Evolutionary conservation across 2,797 vertebrate genomes (phyloP).

Genomic region (Pseudopleuronectes americanus): DNA sequence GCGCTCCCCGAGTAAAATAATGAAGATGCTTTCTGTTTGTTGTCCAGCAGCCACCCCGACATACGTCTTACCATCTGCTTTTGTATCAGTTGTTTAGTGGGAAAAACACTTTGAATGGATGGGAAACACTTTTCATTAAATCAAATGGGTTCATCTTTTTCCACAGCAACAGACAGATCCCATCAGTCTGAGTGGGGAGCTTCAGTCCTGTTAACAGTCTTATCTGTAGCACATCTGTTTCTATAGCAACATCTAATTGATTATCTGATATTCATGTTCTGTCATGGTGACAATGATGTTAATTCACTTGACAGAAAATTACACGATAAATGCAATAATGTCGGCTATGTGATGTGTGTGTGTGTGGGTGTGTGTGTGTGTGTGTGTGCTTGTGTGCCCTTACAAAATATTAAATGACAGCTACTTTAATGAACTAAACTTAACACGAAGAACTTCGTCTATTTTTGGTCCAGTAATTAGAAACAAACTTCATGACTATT

Average conservation of each 20-base stretch:
- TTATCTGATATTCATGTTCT: background rate
- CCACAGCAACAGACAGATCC: background rate
- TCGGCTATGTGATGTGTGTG: no score
- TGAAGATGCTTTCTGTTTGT: constrained; percentile 42
- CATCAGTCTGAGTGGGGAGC: constrained; percentile 20
- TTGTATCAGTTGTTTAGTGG: constrained; percentile 12
- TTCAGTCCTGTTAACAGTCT: no score
- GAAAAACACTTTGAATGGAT: background rate
- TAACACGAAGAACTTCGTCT: no score
- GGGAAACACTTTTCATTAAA: constrained; percentile 1
- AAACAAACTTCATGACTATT: background rate
- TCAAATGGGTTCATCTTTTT: background rate
- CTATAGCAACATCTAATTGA: constrained; percentile 17
- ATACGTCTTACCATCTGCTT: constrained; percentile 14
- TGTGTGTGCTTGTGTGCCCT: no score
- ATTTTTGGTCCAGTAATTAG: background rate
- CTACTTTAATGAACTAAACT: no score
- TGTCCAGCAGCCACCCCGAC: constrained; percentile 2
- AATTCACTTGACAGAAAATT: no score
- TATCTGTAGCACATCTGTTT: constrained; percentile 1
- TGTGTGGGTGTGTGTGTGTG: no score
- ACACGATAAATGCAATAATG: no score
- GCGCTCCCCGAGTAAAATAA: constrained; percentile 43
- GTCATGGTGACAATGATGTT: no score
- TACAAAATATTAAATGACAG: no score